These are phyloP conservation scores for Anguilla japonica DNA, from an alignment of 2,113 vertebrate species.

Conservation along the genomic window DNA sequence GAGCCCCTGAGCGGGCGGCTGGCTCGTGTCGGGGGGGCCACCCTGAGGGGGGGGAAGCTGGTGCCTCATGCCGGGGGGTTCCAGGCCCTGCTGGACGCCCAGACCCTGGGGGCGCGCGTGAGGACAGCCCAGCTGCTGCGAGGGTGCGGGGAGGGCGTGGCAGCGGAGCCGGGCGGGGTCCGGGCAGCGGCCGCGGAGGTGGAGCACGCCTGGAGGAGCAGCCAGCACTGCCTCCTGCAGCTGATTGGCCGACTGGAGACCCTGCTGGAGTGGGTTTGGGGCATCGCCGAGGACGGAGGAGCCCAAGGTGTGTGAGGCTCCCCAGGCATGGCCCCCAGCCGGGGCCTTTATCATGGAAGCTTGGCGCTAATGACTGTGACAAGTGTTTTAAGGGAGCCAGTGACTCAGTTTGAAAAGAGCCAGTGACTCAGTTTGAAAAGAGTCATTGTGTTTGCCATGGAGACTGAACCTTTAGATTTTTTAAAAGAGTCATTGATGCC, in stretches of 20 bases:
- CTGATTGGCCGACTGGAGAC: slow-evolving; percentile 65
- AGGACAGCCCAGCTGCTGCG: slow-evolving; percentile 35
- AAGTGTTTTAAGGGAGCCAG: no score
- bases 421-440: no score
- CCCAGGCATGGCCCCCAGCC: neutral
- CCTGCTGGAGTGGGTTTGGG: slow-evolving; percentile 58
- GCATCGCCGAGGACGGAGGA: slow-evolving; percentile 65
- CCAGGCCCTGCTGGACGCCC: slow-evolving; percentile 73
- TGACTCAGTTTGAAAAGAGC: no score
- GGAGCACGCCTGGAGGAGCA: slow-evolving; percentile 62
- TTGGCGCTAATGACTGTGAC: no score
- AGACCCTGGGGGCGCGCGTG: slow-evolving; percentile 45
- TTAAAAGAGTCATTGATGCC: no score
- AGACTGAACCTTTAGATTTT: no score
- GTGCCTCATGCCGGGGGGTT: slow-evolving; percentile 72
- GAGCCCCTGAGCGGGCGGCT: slow-evolving; percentile 79
- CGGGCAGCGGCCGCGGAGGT: slow-evolving; percentile 61
- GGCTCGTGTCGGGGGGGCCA: slow-evolving; percentile 67
- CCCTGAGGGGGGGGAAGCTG: slow-evolving; percentile 52
- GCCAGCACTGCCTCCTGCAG: slow-evolving; percentile 68
- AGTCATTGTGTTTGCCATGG: no score
- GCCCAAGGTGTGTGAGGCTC: slow-evolving; percentile 62
- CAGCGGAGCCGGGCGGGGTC: slow-evolving; percentile 48
- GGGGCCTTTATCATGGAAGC: no score
- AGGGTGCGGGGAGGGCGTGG: slow-evolving; percentile 25